Evolutionary conservation across 2,113 vertebrate species (phyloP), one percentile per base, ranked within the genome.

Genomic region (Trinectes maculatus): DNA sequence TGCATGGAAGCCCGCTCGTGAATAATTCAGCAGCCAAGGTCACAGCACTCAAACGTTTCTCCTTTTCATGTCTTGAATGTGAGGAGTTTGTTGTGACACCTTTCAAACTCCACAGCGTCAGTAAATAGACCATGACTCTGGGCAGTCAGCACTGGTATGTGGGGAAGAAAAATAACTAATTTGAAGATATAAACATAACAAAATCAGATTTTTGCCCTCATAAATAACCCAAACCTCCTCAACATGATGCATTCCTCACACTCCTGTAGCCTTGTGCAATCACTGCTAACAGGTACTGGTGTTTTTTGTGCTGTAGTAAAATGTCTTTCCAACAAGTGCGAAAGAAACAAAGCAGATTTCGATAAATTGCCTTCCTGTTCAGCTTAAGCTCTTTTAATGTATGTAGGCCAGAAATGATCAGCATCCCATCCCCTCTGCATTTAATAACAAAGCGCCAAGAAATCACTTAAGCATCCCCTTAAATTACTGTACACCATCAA

Each of bases 11-110:
- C 48, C 59, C 80, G 46, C 58, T 84, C 51, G 54, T 89, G 76
- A 90, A 90, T 88, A 53, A 91, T 89, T 89, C 76, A 91, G 60
- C 55, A 79, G 39, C 71, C 88, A 90, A 91, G 90, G 86, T 91
- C 86, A 87, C 71, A 64, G 67, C 62, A 28, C 54, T 69, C 55
- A 85, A 84, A 76, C 51, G 42, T 76, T 80, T 31, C 55, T 49
- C 62, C 33, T 65, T 28, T 47, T 46, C 51, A 63, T 54, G 24
- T 44, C 34, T 22, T 39, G 28, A 77, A 56, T 58, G 10, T 11
- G 44, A 31, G 62, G 56, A 74, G 64, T 79, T 87, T 81, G 83
- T 83, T 87, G 56, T 80, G 82, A 85, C 82, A 82, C 59, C 52
- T 53, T 56, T 31, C n/a, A 39, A 63, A 11, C 37, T 77, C 71